Evolutionary conservation across 2,797 vertebrate genomes (phyloP).

Genomic region (Myoxocephalus aenaeus): DNA sequence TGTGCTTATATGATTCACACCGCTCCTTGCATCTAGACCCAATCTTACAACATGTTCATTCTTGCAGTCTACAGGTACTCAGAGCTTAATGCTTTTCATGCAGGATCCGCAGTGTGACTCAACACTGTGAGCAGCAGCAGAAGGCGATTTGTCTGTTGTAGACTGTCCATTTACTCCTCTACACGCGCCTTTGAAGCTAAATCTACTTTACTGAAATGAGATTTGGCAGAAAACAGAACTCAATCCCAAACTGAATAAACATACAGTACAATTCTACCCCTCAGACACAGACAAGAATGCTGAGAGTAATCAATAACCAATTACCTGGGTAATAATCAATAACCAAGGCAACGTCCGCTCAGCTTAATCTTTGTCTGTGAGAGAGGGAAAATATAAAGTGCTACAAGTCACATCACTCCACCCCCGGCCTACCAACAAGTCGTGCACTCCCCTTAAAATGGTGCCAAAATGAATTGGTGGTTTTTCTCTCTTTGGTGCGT

Average conservation of each 20-base stretch:
- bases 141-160: slow-evolving; percentile 49
- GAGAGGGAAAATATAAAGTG: slow-evolving; percentile 19
- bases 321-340: slow-evolving; percentile 71
- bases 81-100: slow-evolving; percentile 50
- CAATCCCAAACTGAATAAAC: slow-evolving; percentile 43
- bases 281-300: slow-evolving; percentile 41
- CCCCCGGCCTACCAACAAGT: slow-evolving; percentile 11
- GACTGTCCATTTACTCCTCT: slow-evolving; percentile 40
- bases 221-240: slow-evolving; percentile 52
- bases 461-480: background rate
- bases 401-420: slow-evolving; percentile 23
- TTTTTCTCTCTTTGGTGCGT: background rate
- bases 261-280: slow-evolving; percentile 40
- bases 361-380: slow-evolving; percentile 29
- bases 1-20: background rate
- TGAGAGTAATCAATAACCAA: slow-evolving; percentile 71
- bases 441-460: slow-evolving; percentile 1
- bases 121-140: slow-evolving; percentile 56
- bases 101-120: slow-evolving; percentile 72
- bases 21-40: slow-evolving; percentile 9
- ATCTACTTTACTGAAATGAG: slow-evolving; percentile 63
- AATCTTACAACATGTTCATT: slow-evolving; percentile 76
- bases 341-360: slow-evolving; percentile 42
- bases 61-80: slow-evolving; percentile 70
- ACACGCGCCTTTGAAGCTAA: slow-evolving; percentile 22